Evolutionary conservation across 2,888 invertebrate species (phyloP).

Genomic region (Euplexia lucipara): DNA sequence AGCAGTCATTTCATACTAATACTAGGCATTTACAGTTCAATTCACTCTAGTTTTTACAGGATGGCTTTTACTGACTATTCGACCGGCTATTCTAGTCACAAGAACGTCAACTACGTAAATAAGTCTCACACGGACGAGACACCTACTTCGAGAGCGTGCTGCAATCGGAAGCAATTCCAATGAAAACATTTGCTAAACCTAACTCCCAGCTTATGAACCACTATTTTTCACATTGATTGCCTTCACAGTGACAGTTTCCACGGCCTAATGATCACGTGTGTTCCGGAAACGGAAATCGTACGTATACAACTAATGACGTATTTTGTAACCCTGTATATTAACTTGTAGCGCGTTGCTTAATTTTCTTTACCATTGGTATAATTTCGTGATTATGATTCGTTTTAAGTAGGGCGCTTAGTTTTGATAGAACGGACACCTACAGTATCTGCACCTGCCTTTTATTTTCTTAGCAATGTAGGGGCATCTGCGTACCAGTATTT

Average conservation of each 20-base stretch:
- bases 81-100: too few species aligned
- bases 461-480: too few species aligned
- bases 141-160: not conserved
- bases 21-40: too few species aligned
- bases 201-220: constrained; percentile 15
- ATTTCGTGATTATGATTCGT: not conserved
- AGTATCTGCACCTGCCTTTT: not conserved
- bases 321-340: constrained; percentile 38
- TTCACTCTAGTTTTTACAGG: too few species aligned
- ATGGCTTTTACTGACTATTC: too few species aligned
- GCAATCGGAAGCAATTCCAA: constrained; percentile 36
- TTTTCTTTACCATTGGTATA: not conserved
- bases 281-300: constrained; percentile 54
- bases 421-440: not conserved
- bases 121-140: not conserved
- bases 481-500: too few species aligned
- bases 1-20: too few species aligned
- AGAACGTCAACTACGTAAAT: not conserved
- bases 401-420: too few species aligned
- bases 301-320: constrained; percentile 41
- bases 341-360: constrained; percentile 21
- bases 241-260: constrained; percentile 41
- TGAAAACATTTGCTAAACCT: constrained; percentile 36
- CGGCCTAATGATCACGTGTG: constrained; percentile 36
- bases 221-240: constrained; percentile 37